Base-by-base conservation (phyloP, 2,113 vertebrate species). In the Corythornis vintsioides region DNA sequence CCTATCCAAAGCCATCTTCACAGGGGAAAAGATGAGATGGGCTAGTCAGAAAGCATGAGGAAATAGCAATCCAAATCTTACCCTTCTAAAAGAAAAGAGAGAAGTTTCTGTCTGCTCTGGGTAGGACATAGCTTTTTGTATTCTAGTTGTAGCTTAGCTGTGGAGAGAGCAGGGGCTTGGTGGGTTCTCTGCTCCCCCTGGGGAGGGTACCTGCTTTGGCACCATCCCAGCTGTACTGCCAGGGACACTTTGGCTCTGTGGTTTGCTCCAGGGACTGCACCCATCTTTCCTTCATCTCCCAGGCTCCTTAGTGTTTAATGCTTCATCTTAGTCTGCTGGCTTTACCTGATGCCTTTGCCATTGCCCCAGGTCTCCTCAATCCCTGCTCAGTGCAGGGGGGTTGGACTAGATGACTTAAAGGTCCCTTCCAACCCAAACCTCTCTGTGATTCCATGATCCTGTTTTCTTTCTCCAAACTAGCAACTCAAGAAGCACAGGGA, bases 391-490 rank as follows among this genome's bases (percentile, higher is more conserved):
- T 55, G 53, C 28, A 31, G 28, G 16, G 53, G 5, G 25, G 14
- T 53, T 53, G 52, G 52, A 53, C 9, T 53, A 53, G 7, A 55
- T 29, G 53, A 29, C 26, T 28, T 29, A 29, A n/a, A 56, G 55
- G 10, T 56, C 55, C 29, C 29, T 56, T 20, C 55, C 55, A 56
- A 56, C 55, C 29, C 55, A 56, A 56, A 56, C 55, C 29, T 19
- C 29, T 12, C 29, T n/a, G 9, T n/a, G 29, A 52, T 52, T 52
- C 13, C 15, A 52, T 2, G 1, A 26, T 70, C 20, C 43, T 88
- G 15, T 79, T 75, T 88, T 73, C 35, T 88, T 90, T 74, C 55
- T 72, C 63, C 69, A 79, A 78, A 83, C 45, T 29, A 74, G 33
- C 35, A 70, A 45, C 67, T 74, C 35, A 24, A 65, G 43, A 67